These are phyloP conservation scores for Cataglyphis cursor DNA, from an alignment of 2,888 invertebrate species.

Conservation along the genomic window DNA sequence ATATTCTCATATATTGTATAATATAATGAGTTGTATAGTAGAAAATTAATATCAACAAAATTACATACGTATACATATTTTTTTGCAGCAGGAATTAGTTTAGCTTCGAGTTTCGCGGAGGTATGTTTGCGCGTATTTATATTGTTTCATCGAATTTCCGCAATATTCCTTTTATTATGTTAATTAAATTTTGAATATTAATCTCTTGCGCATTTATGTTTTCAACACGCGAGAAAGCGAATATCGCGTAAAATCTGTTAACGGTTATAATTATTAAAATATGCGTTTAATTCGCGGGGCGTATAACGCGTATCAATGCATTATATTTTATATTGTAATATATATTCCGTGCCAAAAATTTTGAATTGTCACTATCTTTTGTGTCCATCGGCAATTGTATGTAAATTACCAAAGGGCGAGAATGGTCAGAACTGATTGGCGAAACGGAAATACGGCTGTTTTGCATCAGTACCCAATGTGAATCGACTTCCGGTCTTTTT, in stretches of 20 bases:
- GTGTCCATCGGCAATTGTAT: constrained; percentile 61
- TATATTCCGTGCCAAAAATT: constrained; percentile 26
- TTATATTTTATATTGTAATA: constrained; percentile 30
- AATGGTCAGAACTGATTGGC: constrained; percentile 82
- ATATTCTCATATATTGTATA: background rate
- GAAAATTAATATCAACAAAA: constrained; percentile 11
- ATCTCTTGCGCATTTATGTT: constrained; percentile 29
- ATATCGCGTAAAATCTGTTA: constrained; percentile 43
- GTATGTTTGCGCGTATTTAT: background rate
- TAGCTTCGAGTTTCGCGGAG: background rate
- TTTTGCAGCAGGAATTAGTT: constrained; percentile 11
- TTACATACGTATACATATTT: constrained; percentile 5
- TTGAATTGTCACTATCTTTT: constrained; percentile 31
- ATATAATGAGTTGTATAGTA: background rate
- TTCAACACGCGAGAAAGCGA: background rate
- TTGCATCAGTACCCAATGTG: constrained; percentile 61
- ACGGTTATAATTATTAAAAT: constrained; percentile 45
- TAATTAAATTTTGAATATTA: constrained; percentile 51
- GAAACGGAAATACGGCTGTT: constrained; percentile 81
- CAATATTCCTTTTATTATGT: constrained; percentile 54
- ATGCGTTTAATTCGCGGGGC: constrained; percentile 38
- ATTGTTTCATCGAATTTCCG: constrained; percentile 33
- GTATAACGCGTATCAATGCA: constrained; percentile 5
- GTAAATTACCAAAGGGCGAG: constrained; percentile 76
- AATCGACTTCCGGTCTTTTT: constrained; percentile 39